Evolutionary conservation across 35 echinoderm and acorn worm species (phyloP).

Genomic region (Lytechinus pictus): DNA sequence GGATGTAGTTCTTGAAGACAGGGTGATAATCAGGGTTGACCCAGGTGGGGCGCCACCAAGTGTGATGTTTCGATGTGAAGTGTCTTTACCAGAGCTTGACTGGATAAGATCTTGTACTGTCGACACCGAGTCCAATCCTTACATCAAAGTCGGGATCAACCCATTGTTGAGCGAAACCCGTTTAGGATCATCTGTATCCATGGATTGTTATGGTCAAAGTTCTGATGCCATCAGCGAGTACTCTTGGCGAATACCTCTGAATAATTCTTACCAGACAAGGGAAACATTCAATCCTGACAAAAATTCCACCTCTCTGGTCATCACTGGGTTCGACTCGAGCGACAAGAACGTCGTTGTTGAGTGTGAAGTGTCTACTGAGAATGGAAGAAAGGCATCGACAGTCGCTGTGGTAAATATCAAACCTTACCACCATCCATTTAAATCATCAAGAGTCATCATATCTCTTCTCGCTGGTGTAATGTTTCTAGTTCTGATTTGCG

Average conservation of each 20-base stretch:
- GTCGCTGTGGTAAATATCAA: constrained; percentile 20
- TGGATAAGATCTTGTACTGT: constrained; percentile 38
- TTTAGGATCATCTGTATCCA: neutral
- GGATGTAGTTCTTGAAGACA: neutral
- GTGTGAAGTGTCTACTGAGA: constrained; percentile 22
- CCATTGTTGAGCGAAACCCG: constrained; percentile 1
- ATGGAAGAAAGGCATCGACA: neutral
- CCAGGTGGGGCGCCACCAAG: neutral
- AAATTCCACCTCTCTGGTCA: constrained; percentile 2
- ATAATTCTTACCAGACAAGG: neutral
- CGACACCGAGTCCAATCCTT: neutral
- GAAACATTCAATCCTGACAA: neutral
- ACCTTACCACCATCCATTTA: neutral
- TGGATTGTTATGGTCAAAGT: constrained; percentile 31
- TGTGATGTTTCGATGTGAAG: constrained; percentile 8
- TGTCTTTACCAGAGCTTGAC: constrained; percentile 20
- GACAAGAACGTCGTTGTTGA: neutral
- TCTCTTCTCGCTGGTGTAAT: neutral
- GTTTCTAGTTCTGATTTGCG: constrained; percentile 20
- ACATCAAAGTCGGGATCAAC: constrained; percentile 28
- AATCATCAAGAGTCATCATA: constrained; percentile 37
- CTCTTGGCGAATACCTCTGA: neutral
- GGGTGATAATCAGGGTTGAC: neutral
- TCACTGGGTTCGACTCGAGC: neutral
- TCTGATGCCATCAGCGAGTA: neutral